These are phyloP conservation scores for Hypselothyrea guttata DNA, from an alignment of 2,888 invertebrate species.

Conservation along the genomic window DNA sequence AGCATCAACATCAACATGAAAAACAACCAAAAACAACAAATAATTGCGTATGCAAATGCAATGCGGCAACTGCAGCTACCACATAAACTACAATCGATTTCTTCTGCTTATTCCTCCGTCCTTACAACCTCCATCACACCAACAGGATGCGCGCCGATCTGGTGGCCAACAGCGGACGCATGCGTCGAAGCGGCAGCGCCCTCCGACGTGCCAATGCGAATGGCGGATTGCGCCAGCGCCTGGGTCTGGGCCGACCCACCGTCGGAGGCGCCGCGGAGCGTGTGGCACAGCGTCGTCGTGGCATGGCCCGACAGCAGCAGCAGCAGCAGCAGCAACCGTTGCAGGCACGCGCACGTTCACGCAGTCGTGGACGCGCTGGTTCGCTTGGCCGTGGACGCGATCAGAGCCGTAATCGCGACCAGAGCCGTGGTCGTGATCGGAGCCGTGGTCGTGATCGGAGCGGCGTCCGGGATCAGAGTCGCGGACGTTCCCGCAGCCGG, in stretches of 20 bases:
- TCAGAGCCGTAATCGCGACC: constrained; percentile 38
- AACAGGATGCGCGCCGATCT: constrained; percentile 82
- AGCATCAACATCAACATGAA: constrained; percentile 25
- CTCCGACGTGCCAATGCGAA: constrained; percentile 70
- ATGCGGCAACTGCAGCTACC: constrained; percentile 36
- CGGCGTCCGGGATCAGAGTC: constrained; percentile 29
- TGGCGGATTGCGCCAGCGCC: constrained; percentile 68
- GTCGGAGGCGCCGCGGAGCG: constrained; percentile 75
- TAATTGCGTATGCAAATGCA: not conserved
- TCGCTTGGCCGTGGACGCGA: constrained; percentile 28
- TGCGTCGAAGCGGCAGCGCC: constrained; percentile 48
- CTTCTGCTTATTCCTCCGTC: constrained; percentile 64
- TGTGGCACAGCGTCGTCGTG: constrained; percentile 65
- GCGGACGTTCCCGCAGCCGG: constrained; percentile 19
- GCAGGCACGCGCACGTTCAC: constrained; percentile 61
- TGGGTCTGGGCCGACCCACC: constrained; percentile 68
- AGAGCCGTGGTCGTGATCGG: constrained; percentile 28
- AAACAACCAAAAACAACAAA: constrained; percentile 23
- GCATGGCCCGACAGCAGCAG: constrained; percentile 33
- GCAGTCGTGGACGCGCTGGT: constrained; percentile 66
- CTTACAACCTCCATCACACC: constrained; percentile 46
- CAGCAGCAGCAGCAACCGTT: constrained; percentile 42
- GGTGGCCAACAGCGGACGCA: constrained; percentile 56
- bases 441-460: constrained; percentile 39
- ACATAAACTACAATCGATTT: constrained; percentile 53